phyloP scores from a whole-genome alignment of 2,797 vertebrate species.

The Microctenopoma stevenorrisi region DNA sequence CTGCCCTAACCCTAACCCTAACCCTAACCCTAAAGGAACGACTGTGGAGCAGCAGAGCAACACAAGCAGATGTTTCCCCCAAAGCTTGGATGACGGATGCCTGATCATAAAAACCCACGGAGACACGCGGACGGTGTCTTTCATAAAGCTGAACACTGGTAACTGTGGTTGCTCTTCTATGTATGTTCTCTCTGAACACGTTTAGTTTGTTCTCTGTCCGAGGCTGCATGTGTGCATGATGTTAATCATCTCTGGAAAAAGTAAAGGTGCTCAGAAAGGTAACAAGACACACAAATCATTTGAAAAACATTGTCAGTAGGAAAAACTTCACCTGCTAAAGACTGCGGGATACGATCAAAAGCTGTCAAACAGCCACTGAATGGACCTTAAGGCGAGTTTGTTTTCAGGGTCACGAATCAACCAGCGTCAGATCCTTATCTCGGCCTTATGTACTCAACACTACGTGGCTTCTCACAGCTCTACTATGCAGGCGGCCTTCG shows the following conservation, averaged over 20 bases:
- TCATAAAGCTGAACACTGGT: neutral
- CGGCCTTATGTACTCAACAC: neutral
- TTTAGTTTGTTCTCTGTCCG: too few relatives aligned
- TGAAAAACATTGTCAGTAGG: too few relatives aligned
- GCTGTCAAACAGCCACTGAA: too few relatives aligned
- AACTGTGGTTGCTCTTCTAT: neutral
- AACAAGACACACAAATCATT: too few relatives aligned
- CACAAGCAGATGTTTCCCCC: conserved; percentile 11
- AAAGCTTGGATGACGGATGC: conserved; percentile 8
- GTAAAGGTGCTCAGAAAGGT: too few relatives aligned
- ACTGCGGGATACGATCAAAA: too few relatives aligned
- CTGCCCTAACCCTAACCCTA: conserved; percentile 1
- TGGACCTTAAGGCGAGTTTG: neutral
- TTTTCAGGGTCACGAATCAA: neutral
- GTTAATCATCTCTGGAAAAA: neutral
- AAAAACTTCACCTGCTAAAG: neutral
- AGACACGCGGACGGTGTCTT: neutral
- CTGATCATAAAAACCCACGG: conserved; percentile 23
- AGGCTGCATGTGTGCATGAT: neutral
- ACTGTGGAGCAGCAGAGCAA: conserved; percentile 9
- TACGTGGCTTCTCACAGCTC: neutral
- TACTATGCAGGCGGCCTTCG: neutral
- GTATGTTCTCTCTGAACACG: neutral
- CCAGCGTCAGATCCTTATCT: neutral
- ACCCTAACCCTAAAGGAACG: too few relatives aligned